These are phyloP conservation scores for Phasianus colchicus DNA, from an alignment of 2,113 vertebrate genomes.

Conservation along the genomic window DNA sequence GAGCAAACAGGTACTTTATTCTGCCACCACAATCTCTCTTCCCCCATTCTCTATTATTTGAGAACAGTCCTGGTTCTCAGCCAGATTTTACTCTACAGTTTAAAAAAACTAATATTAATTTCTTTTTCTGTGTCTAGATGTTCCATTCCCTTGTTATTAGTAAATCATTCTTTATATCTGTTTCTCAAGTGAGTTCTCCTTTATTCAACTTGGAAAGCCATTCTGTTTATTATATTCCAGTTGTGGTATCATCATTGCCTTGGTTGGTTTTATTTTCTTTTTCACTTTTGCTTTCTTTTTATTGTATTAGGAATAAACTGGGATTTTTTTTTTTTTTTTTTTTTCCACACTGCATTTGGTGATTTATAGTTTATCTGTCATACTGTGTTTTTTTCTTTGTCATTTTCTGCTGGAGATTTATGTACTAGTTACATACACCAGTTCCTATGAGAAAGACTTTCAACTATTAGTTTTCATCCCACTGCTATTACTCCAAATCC, in stretches of 20 bases:
- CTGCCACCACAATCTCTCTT: neutral
- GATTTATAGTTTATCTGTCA: constrained; percentile 51
- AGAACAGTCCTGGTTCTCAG: neutral
- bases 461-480: constrained; percentile 48
- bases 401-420: constrained; percentile 48
- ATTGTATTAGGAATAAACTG: neutral
- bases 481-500: constrained; percentile 43
- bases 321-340: neutral
- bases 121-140: neutral
- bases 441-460: constrained; percentile 30
- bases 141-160: neutral
- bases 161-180: neutral
- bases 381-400: neutral
- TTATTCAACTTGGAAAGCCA: neutral
- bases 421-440: constrained; percentile 3
- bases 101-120: neutral
- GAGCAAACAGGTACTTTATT: rapidly evolving
- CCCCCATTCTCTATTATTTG: neutral
- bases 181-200: neutral
- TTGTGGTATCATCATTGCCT: neutral
- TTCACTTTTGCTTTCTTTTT: neutral
- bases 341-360: neutral
- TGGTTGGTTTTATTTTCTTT: neutral
- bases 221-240: neutral
- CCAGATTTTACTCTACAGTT: neutral